Base-by-base conservation (phyloP, 2,888 invertebrate genomes). In the Dione juno region DNA sequence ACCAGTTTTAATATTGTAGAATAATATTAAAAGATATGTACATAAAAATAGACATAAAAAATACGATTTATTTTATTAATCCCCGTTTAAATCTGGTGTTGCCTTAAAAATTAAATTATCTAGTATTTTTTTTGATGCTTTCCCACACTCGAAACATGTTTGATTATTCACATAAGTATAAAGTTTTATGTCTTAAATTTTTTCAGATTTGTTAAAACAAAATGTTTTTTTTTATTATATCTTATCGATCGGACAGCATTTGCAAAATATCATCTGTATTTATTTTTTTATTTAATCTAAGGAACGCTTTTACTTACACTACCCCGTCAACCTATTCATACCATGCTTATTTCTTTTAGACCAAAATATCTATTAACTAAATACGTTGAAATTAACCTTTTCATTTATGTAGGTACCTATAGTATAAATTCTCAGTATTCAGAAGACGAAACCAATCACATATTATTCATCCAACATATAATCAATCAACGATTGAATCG, bases 321-420 rank as follows among this genome's bases (percentile, higher is more conserved):
- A 28, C 3, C 28, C 2, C 28, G 5, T 28, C 28, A 28, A 28
- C 28, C 3, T 28, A 28, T 28, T 3, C 28, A 28, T 28, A 28
- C 28, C 28, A 5, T 28, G 28, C 5, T 28, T 5, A 28, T 28
- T 2, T 28, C n/a, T 28, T 28, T 5, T 28, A 28, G 28, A 28
- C 28, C 28, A 28, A 28, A 28, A 28, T 28, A 28, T 28, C 28
- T 5, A n/a, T 65, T 9, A n/a, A 35, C 35, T 66, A 16, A 43
- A 16, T 67, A 41, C 13, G 28, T 67, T 41, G 58, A 57, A 71
- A 76, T 77, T 69, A 76, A 53, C 67, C 69, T 70, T 81, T 82
- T 10, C 35, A n/a, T 35, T 21, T 53, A 35, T 35, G 83, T 83
- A 80, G 5, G 63, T 75, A 72, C 75, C 77, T 81, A 81, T 81